Evolutionary conservation across 1,140 invertebrate genomes (phyloP).

Genomic region (Bemisia tabaci): DNA sequence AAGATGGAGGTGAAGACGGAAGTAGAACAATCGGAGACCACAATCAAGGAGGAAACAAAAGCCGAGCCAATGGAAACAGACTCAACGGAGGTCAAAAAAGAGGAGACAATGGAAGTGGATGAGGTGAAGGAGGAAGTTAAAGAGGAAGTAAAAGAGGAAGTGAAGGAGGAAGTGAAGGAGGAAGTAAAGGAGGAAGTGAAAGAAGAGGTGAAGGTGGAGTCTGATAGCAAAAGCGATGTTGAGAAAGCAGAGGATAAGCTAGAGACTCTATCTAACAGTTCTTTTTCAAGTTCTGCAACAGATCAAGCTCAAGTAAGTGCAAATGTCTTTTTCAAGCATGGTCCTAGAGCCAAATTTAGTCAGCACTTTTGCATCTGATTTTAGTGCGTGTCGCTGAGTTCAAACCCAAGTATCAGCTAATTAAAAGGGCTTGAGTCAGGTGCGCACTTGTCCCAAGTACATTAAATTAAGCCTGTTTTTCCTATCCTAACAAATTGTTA

Average conservation of each 20-base stretch:
- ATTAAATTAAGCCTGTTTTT: no score
- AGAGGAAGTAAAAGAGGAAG: conserved; percentile 32
- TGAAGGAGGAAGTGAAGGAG: conserved; percentile 25
- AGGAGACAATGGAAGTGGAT: conserved; percentile 19
- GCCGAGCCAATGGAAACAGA: conserved; percentile 12
- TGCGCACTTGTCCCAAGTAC: no score
- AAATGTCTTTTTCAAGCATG: no score
- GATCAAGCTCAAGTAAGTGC: conserved; percentile 1
- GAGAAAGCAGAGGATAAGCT: background rate
- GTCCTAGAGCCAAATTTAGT: no score
- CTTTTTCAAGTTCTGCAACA: background rate
- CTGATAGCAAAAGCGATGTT: conserved; percentile 16
- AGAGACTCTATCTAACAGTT: background rate
- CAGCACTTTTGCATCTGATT: no score
- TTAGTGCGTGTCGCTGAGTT: no score
- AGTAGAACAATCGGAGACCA: conserved; percentile 17
- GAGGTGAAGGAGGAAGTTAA: conserved; percentile 32
- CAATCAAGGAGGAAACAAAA: conserved; percentile 15
- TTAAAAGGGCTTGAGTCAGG: no score
- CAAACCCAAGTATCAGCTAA: no score
- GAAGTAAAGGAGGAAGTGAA: conserved; percentile 20
- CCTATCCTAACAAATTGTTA: no score
- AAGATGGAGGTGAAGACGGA: conserved; percentile 17
- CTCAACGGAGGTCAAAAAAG: conserved; percentile 15
- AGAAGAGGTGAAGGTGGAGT: conserved; percentile 26